Evolutionary conservation across 2,113 vertebrate genomes (phyloP), one percentile per base, ranked within the genome.

Genomic region (Geococcyx californianus): DNA sequence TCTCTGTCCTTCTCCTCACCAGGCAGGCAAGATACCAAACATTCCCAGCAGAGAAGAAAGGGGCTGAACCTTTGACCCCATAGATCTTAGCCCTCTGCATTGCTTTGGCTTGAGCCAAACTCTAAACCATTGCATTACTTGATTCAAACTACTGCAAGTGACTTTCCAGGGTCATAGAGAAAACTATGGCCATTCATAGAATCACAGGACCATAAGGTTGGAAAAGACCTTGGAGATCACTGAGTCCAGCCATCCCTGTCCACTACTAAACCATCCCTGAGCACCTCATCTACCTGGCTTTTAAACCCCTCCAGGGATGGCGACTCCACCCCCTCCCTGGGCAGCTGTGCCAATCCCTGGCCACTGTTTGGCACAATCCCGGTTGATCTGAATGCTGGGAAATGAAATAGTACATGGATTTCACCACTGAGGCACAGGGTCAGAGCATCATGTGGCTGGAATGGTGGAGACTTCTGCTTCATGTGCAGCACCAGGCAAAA

Each of bases 61-160:
- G 33, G 20, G 5, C 36, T 52, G 67, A 18, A 67, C 14, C 47
- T 72, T 49, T 33, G 54, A 7, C 38, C 49, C 29, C 18, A 19
- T 8, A 73, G 6, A 49, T 73, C 44, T 52, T 15, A 23, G 59
- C 45, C 17, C 4, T 7, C 19, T 38, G 12, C 29, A 18, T 74
- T 47, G 26, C 29, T 81, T 87, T 81, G 69, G 45, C 66, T 78
- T 52, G 60, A 87, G 33, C n/a, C 36, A 74, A 74, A 62, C 23
- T 34, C 55, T 0, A 0, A 56, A 11, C 40, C 26, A 31, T 21
- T 5, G 1, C 54, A 13, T 59, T 8, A 36, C n/a, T 11, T 17
- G 52, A 59, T 40, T 64, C 38, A 84, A 40, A 58, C 16, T 44
- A 51, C 31, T 69, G 56, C 63, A 21, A 55, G 63, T 45, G 63